Percentiles rank a stretch among this genome's conserved stretches.
phyloP scores from a whole-genome alignment of 2,888 invertebrate species.

The Drosophila atroscutellata region DNA sequence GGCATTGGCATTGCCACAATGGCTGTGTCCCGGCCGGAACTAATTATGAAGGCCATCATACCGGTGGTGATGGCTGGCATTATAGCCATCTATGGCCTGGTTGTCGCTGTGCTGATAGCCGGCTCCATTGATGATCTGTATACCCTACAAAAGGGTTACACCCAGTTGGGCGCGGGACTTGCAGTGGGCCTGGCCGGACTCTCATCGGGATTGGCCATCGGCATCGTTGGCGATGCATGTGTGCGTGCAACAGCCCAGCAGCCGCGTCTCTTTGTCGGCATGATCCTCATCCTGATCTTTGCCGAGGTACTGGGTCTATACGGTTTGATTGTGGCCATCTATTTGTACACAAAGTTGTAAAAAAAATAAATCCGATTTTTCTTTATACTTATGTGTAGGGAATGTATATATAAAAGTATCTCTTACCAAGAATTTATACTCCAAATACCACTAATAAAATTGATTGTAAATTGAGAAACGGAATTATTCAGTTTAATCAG shows the following conservation, averaged over 20 bases:
- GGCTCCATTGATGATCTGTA: constrained; percentile 89
- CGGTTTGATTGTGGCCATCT: constrained; percentile 99
- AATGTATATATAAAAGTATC: neutral
- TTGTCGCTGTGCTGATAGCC: constrained; percentile 98
- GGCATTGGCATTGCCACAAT: constrained; percentile 99
- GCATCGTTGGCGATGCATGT: constrained; percentile 99
- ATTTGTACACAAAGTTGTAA: constrained; percentile 94
- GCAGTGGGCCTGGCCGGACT: constrained; percentile 98
- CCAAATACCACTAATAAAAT: neutral
- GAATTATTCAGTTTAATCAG: neutral
- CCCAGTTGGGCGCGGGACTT: constrained; percentile 98
- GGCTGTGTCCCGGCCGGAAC: constrained; percentile 99
- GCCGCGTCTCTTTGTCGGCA: constrained; percentile 99
- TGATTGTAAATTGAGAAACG: neutral
- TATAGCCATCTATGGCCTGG: constrained; percentile 99
- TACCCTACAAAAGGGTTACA: constrained; percentile 95
- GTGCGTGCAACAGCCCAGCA: constrained; percentile 99
- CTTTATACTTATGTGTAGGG: neutral
- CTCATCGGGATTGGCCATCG: constrained; percentile 99
- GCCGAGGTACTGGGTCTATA: constrained; percentile 99
- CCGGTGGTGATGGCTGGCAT: constrained; percentile 99
- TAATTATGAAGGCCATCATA: constrained; percentile 99
- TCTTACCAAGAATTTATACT: neutral
- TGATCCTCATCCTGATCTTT: constrained; percentile 99
- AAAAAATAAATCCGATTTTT: no score